phyloP scores from a whole-genome alignment of 2,113 vertebrate genomes.

The Ictidomys tridecemlineatus region DNA sequence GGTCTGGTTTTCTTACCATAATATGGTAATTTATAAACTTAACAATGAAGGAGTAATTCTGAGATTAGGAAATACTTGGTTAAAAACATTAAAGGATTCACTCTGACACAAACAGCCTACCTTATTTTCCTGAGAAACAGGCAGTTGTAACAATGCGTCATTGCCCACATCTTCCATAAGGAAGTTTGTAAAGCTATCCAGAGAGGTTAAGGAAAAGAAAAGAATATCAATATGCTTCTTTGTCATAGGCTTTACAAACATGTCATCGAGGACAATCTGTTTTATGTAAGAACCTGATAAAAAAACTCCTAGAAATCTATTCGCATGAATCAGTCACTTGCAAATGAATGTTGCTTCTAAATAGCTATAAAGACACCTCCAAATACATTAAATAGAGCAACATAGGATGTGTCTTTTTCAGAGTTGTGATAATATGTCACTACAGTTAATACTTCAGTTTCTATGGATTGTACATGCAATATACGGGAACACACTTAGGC shows the following conservation, averaged over 20 bases:
- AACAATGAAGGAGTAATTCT: background rate
- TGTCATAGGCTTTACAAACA: slow-evolving; percentile 37
- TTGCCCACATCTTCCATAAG: slow-evolving; percentile 99
- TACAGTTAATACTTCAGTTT: slow-evolving; percentile 40
- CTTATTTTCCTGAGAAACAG: slow-evolving; percentile 94
- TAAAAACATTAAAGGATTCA: slow-evolving; percentile 54
- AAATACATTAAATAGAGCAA: background rate
- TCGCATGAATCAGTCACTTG: background rate
- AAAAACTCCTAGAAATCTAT: slow-evolving; percentile 11
- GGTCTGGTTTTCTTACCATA: slow-evolving; percentile 1
- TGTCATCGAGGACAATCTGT: slow-evolving; percentile 52
- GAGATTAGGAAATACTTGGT: slow-evolving; percentile 43
- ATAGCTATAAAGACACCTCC: background rate
- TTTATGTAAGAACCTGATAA: slow-evolving; percentile 29
- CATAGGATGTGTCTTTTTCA: slow-evolving; percentile 7
- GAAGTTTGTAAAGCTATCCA: slow-evolving; percentile 97
- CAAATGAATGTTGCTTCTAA: background rate
- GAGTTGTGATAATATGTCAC: background rate
- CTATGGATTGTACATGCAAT: background rate
- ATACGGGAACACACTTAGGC: too few relatives aligned
- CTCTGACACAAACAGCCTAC: slow-evolving; percentile 86
- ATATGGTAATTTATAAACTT: background rate
- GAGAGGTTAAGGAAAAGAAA: slow-evolving; percentile 62
- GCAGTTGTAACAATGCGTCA: slow-evolving; percentile 94
- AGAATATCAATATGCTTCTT: slow-evolving; percentile 44